Base-by-base conservation (phyloP, 2,888 invertebrate genomes). In the Strigamia crassipes region DNA sequence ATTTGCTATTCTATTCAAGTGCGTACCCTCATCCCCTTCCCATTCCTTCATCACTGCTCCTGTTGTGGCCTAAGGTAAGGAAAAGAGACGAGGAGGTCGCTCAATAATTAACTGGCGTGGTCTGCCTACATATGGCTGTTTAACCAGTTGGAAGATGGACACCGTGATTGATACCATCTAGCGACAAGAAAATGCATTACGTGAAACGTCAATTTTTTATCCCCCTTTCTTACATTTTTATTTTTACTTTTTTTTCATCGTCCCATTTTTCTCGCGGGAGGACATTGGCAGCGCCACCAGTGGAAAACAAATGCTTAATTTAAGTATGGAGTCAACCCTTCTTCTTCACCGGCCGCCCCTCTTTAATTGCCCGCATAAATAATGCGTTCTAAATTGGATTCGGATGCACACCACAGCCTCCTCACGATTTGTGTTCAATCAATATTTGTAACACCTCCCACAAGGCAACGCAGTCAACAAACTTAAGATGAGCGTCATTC, bases 361-460 rank as follows among this genome's bases (percentile, higher is more conserved):
- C 77, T 77, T 77, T 77, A 77, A 77, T 77, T 77, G 77, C 77
- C 77, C 31, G 77, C 77, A 77, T 77, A 77, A 77, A 77, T 77
- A 77, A 77, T 77, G 77, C 77, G 34, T 56, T 77, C 77, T 38
- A 77, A 77, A 77, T 77, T 77, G 38, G 77, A 77, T 34, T 77
- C 77, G 38, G 77, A 77, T 77, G 77, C 77, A 77, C 31, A 38
- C 34, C 77, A 56, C 56, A 56, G 56, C 56, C 56, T 56, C 56
- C 56, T 56, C 77, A 77, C 77, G 77, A 77, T 77, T 77, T 77
- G 77, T 31, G 34, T 77, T 77, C 77, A 77, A 77, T 77, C 77
- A 77, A 77, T 77, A 77, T 34, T 77, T 77, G 34, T 38, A 34
- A 38, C 31, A 38, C 38, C 77, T 31, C 38, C 38, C 38, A 77